Evolutionary conservation across 2,113 vertebrate species (phyloP).

Genomic region (Onychostruthus taczanowskii): DNA sequence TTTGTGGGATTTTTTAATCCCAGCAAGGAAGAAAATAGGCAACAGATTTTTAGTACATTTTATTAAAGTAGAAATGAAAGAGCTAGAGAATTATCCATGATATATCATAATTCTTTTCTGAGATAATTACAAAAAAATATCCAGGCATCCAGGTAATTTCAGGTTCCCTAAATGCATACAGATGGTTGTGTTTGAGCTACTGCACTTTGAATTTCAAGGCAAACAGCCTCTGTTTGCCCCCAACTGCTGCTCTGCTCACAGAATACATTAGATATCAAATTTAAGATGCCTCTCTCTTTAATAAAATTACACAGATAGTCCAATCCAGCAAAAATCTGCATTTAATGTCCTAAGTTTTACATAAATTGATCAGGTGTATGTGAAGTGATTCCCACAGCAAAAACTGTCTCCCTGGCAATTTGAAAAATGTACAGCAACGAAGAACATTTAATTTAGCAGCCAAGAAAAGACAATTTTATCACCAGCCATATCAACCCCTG

Average conservation of each 20-base stretch:
- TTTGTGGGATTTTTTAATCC: background rate
- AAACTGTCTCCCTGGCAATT: background rate
- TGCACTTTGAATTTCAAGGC: background rate
- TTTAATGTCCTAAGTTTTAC: background rate
- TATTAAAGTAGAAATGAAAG: background rate
- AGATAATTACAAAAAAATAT: background rate
- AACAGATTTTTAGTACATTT: background rate
- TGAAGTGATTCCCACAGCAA: background rate
- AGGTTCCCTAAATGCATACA: constrained; percentile 3
- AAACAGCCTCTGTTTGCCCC: constrained; percentile 12
- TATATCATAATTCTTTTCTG: background rate
- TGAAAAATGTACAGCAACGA: background rate
- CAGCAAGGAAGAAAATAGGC: background rate
- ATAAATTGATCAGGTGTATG: background rate
- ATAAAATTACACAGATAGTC: background rate
- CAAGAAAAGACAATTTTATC: background rate
- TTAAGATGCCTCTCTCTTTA: background rate
- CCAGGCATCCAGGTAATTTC: background rate
- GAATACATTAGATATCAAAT: background rate
- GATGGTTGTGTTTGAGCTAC: background rate
- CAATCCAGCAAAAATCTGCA: background rate
- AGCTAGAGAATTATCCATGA: background rate
- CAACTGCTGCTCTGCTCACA: background rate
- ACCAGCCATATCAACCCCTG: background rate
- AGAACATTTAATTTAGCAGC: background rate